Evolutionary conservation across 2,113 vertebrate genomes (phyloP).

Genomic region (Phylloscopus whistleri): DNA sequence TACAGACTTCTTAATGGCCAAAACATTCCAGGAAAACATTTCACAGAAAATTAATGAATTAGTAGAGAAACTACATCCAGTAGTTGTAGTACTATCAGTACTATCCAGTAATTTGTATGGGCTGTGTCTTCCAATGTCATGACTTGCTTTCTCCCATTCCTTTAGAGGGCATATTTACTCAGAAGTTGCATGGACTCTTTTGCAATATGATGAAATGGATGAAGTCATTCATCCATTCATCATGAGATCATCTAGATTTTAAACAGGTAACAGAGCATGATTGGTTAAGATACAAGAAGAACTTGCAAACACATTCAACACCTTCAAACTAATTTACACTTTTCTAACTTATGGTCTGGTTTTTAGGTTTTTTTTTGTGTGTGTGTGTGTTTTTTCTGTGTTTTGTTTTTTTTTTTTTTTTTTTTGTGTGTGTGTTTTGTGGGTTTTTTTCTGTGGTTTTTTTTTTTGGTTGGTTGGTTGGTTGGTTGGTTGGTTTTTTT

Average conservation of each 20-base stretch:
- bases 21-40: background rate
- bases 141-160: background rate
- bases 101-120: background rate
- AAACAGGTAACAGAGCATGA: background rate
- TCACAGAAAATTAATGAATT: background rate
- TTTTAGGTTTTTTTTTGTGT: background rate
- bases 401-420: background rate
- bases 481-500: background rate
- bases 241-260: background rate
- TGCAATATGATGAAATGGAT: background rate
- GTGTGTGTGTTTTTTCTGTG: background rate
- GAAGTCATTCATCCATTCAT: background rate
- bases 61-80: background rate
- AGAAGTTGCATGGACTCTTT: background rate
- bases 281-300: background rate
- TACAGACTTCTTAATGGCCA: background rate
- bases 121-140: background rate
- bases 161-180: background rate
- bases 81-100: background rate
- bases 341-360: background rate
- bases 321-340: background rate
- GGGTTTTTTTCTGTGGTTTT: background rate
- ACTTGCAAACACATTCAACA: background rate
- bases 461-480: background rate
- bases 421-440: background rate